These are phyloP conservation scores for Agrotis ipsilon DNA, from an alignment of 2,888 invertebrate species.

Conservation along the genomic window DNA sequence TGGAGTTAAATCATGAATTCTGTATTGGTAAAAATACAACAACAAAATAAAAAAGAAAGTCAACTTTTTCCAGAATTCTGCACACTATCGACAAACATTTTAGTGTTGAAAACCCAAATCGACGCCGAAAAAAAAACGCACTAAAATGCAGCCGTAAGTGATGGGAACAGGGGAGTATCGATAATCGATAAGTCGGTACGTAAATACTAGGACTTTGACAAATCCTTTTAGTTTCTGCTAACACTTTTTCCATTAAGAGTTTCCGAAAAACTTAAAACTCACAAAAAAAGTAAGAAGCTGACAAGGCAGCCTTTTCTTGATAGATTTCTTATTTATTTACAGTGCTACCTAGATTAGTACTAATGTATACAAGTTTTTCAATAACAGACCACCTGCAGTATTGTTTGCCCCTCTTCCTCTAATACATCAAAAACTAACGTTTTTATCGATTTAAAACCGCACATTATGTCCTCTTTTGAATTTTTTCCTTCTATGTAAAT, in stretches of 20 bases:
- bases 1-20: conserved; percentile 7
- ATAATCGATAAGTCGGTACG: conserved; percentile 27
- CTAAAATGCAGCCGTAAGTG: neutral
- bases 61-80: neutral
- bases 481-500: too few species aligned
- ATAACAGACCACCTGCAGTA: too few species aligned
- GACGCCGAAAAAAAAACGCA: neutral
- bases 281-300: neutral
- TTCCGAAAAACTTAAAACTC: conserved; percentile 2
- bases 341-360: too few species aligned
- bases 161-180: conserved; percentile 11
- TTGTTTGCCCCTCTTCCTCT: too few species aligned
- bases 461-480: too few species aligned
- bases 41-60: neutral
- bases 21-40: neutral
- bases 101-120: neutral
- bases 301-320: neutral
- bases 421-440: too few species aligned
- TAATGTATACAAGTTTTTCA: too few species aligned
- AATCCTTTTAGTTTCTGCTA: neutral
- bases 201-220: conserved; percentile 13
- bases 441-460: too few species aligned
- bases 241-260: neutral
- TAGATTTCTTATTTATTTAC: too few species aligned
- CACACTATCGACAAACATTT: neutral